Evolutionary conservation across 2,113 vertebrate species (phyloP), one percentile per base, ranked within the genome.

Genomic region (Cepphus grylle): DNA sequence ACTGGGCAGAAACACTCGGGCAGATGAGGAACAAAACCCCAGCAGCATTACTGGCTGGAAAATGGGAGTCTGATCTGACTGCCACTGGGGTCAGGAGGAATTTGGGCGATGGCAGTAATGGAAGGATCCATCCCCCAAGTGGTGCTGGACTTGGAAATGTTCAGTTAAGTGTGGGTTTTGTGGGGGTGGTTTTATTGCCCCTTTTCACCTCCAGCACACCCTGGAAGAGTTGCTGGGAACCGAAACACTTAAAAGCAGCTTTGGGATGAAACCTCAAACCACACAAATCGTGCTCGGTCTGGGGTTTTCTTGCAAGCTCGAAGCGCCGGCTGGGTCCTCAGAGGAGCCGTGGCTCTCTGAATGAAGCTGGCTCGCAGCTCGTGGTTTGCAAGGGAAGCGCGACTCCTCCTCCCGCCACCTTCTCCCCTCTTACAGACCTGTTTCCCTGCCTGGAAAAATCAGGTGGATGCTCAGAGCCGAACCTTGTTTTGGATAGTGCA

Each of bases 201-300:
- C 55, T 90, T 83, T 94, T 95, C 71, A 94, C 96, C 96, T 96
- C 88, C 85, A 81, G 79, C 86, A 88, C 56, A 16, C 90, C 88
- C 66, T 96, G 63, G 38, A 94, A 94, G 88, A 93, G 93, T 73
- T 90, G 88, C 92, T 96, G 95, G 90, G 95, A 96, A 95, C 86
- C 0, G 2, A 96, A 93, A 82, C 86, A 90, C 88, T 96, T 95
- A 88, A 96, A 96, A 96, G 91, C 65, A 84, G 50, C 61, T 93
- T 15, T 15, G 9, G 80, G 95, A 84, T 84, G 76, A 96, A 96
- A 96, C 96, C 96, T 96, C 96, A 97, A 96, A 93, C 95, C 95
- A 79, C 96, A 97, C 80, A 81, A 90, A 96, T 93, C 7, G 1
- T 8, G 1, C 92, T 90, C 45, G 86, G 92, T 79, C 90, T 93